These are phyloP conservation scores for Acanthisitta chloris DNA, from an alignment of 2,113 vertebrate species.

Conservation along the genomic window DNA sequence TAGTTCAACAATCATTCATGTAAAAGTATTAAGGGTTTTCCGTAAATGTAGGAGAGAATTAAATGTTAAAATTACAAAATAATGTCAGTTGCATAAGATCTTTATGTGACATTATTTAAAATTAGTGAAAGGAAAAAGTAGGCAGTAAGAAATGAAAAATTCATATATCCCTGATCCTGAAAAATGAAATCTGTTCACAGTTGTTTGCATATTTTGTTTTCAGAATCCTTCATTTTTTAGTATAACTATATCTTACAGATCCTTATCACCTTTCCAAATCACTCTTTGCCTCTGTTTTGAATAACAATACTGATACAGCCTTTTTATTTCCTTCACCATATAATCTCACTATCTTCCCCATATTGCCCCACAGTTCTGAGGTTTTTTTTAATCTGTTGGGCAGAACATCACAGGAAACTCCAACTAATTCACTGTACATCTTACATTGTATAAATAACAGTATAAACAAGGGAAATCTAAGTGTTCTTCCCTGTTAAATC, in stretches of 20 bases:
- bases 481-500: not conserved
- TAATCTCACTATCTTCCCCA: not conserved
- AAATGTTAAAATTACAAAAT: not conserved
- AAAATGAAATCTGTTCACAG: not conserved
- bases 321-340: not conserved
- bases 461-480: not conserved
- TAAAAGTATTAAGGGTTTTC: not conserved
- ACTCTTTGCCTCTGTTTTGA: not conserved
- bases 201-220: not conserved
- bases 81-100: not conserved
- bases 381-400: not conserved
- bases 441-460: not conserved
- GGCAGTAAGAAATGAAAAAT: not conserved
- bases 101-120: not conserved
- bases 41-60: not conserved
- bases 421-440: not conserved
- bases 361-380: not conserved
- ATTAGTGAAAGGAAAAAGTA: not conserved
- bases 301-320: not conserved
- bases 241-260: not conserved
- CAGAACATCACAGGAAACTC: not conserved
- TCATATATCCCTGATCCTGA: not conserved
- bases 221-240: not conserved
- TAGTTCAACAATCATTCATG: not conserved
- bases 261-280: not conserved